These are phyloP conservation scores for Ginglymostoma cirratum DNA, from an alignment of 2,113 vertebrate genomes.

Conservation along the genomic window DNA sequence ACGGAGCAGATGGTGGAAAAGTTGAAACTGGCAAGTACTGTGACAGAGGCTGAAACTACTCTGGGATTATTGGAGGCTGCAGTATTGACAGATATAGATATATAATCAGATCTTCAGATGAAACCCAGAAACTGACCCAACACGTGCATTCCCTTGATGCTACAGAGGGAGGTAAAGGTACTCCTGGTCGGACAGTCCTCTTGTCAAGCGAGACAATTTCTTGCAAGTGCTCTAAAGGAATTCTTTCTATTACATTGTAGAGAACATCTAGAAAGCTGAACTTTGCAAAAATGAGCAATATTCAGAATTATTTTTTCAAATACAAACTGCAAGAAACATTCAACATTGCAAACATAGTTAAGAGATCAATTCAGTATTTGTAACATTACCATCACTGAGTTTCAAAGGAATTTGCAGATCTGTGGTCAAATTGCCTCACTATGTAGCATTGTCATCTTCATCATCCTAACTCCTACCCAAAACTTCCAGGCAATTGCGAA, in stretches of 20 bases:
- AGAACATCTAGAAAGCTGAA: neutral
- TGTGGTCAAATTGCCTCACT: neutral
- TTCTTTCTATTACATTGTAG: neutral
- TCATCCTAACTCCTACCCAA: neutral
- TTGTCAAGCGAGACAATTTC: no score
- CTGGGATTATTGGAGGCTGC: no score
- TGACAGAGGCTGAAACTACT: no score
- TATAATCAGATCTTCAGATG: no score
- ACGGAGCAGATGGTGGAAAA: no score
- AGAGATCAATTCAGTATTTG: neutral
- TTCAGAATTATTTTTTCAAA: neutral
- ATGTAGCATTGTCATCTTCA: neutral
- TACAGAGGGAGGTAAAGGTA: no score
- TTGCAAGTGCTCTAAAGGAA: neutral
- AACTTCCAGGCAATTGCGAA: neutral
- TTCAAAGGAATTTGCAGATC: neutral
- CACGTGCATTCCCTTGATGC: no score
- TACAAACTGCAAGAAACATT: neutral
- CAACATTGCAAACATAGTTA: neutral
- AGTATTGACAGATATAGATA: no score
- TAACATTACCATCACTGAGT: neutral
- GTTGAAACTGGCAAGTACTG: no score
- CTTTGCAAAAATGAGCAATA: neutral
- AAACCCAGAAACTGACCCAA: no score
- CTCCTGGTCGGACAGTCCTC: no score